phyloP scores from a whole-genome alignment of 2,888 invertebrate species.

The Trachelus stipa region DNA sequence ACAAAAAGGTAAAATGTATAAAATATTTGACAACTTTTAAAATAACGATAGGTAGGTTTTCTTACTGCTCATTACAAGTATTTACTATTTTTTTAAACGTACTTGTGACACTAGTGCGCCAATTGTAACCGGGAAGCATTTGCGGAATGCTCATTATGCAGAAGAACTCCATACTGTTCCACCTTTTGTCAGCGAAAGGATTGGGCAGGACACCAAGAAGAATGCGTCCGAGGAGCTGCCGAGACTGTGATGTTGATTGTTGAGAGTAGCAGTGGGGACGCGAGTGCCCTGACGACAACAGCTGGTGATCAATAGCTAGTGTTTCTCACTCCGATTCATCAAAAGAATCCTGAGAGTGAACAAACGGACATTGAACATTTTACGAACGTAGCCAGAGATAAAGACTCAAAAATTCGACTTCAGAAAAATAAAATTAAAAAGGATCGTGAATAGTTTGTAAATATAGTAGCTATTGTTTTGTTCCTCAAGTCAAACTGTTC shows the following conservation, averaged over 20 bases:
- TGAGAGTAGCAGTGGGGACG: slow-evolving; percentile 71
- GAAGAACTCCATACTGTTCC: slow-evolving; percentile 89
- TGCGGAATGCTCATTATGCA: slow-evolving; percentile 88
- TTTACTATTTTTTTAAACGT: slow-evolving; percentile 4
- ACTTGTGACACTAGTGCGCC: slow-evolving; percentile 75
- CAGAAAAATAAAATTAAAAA: slow-evolving; percentile 30
- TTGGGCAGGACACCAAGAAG: slow-evolving; percentile 88
- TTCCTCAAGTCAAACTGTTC: too few relatives aligned
- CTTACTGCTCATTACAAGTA: background rate
- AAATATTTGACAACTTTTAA: slow-evolving; percentile 3
- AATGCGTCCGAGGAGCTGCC: slow-evolving; percentile 80
- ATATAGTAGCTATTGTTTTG: background rate
- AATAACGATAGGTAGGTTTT: slow-evolving; percentile 6
- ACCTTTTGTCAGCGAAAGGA: slow-evolving; percentile 92
- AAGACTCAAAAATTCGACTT: slow-evolving; percentile 24
- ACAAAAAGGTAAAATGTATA: slow-evolving; percentile 75
- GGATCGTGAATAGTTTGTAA: slow-evolving; percentile 11
- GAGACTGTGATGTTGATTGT: slow-evolving; percentile 90
- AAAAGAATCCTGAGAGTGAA: slow-evolving; percentile 28
- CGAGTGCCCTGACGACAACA: slow-evolving; percentile 48
- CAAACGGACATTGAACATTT: slow-evolving; percentile 19
- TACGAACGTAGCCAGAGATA: slow-evolving; percentile 29
- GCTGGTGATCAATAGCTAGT: slow-evolving; percentile 61
- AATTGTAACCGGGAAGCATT: slow-evolving; percentile 90
- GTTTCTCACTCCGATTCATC: slow-evolving; percentile 50